Evolutionary conservation across 2,888 invertebrate genomes (phyloP), one percentile per base, ranked within the genome.

Genomic region (Eupithecia insigniata): DNA sequence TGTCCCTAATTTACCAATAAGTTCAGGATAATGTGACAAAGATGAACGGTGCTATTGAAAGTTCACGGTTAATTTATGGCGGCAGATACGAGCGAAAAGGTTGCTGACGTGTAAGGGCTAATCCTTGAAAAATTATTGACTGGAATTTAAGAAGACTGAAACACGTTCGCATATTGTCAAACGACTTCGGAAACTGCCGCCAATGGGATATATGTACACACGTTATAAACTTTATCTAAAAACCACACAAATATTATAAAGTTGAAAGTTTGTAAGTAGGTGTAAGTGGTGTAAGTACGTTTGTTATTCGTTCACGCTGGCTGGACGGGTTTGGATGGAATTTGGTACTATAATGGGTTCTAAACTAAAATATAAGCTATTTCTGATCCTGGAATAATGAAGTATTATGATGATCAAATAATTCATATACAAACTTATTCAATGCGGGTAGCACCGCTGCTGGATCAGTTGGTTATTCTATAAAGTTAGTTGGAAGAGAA

Each of bases 1-100:
- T 84, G 87, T 84, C 83, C 86, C 84, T 89, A 92, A 93, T 93
- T 93, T 92, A 81, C 85, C 87, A 86, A 89, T 92, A 89, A 91
- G 87, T 89, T 85, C 85, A 82, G 87, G 87, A 88, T 88, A 84
- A 89, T 87, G 87, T 88, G 92, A 92, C 92, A 92, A 86, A 83
- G 89, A 91, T 90, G 87, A 82, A 84, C 87, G 84, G 85, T 84
- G 85, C 83, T 66, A 86, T 90, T 87, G 81, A 87, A 80, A 81
- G 78, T 84, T 84, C 82, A 84, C 82, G 84, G 84, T 81, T 89
- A 89, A 91, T 90, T 91, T 92, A 90, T 90, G 87, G 79, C 77
- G 69, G 82, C 67, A 70, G 74, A 78, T 71, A 76, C 65, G 80
- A 77, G 82, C 81, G 82, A 84, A 83, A 85, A 84, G 85, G 79